Base-by-base conservation (phyloP, 1,140 invertebrate species). In the Penaeus vannamei region DNA sequence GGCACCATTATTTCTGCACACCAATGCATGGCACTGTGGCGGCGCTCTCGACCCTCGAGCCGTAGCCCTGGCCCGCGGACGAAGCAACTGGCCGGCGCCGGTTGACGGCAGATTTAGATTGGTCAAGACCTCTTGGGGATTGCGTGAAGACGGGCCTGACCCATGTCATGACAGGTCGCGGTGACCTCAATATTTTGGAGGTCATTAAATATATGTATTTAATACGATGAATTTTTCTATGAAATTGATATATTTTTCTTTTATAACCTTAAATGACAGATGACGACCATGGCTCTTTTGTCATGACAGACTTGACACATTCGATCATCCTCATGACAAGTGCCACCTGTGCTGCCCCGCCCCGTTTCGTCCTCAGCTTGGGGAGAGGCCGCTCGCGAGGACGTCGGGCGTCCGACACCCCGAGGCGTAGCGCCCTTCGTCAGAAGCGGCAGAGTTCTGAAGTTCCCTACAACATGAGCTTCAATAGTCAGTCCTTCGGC, bases 401-500 rank as follows among this genome's bases (percentile, higher is more conserved):
- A 53, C 10, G 29, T 23, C 64, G 23, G 46, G 36, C 81, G 42
- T 29, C 26, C 10, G 22, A 32, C 46, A 53, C 20, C 26, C 8
- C 61, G 46, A 77, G 46, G 29, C 61, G 60, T 62, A 29, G 62
- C 62, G n/a, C 22, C 26, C 26, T 62, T 62, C 53, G 53, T 53
- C 53, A 53, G 53, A 53, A 53, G 12, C 14, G 53, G 53, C 53
- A 53, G 53, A 81, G 42, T 80, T 80, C 23, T 80, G 46, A 53
- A 84, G 66, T 76, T 85, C 76, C 61, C 64, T 86, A 87, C 59
- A 86, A 61, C 66, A 77, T 84, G 66, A 90, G 53, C n/a, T 86
- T 82, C n/a, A 91, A 59, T n/a, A 85, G 84, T 91, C 89, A 92
- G 86, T 92, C 92, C 84, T 97, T 97, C 26, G 96, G 96, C 91